A percentile compares a stretch with the other conserved stretches of the same genome.
These are phyloP conservation scores for Troides helena DNA, from an alignment of 2,888 invertebrate genomes.

Conservation along the genomic window DNA sequence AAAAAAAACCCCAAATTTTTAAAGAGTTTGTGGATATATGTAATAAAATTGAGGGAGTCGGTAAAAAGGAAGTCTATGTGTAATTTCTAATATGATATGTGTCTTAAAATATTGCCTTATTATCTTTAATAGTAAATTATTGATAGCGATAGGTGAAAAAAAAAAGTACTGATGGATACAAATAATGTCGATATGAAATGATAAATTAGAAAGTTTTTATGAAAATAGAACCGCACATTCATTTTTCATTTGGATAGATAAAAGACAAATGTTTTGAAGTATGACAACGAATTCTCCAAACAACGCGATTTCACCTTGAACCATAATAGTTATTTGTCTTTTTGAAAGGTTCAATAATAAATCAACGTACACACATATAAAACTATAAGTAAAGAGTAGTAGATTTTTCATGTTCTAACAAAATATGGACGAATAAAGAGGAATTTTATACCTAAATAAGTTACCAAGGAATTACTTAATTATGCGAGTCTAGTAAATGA, in stretches of 20 bases:
- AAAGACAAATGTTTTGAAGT: slow-evolving; percentile 26
- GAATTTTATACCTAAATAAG: background rate
- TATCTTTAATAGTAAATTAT: background rate
- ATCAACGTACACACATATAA: slow-evolving; percentile 6
- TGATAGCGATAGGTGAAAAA: background rate
- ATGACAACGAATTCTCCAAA: slow-evolving; percentile 25
- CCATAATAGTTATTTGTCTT: slow-evolving; percentile 28
- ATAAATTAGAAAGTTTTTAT: slow-evolving; percentile 3
- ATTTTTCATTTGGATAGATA: slow-evolving; percentile 24
- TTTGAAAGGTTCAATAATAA: slow-evolving; percentile 21
- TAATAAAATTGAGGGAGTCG: too few relatives aligned
- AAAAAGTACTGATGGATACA: too few relatives aligned
- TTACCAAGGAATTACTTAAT: background rate
- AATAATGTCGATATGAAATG: too few relatives aligned
- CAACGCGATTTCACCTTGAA: slow-evolving; percentile 24
- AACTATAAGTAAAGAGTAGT: slow-evolving; percentile 8
- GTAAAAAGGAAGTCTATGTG: too few relatives aligned
- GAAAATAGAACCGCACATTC: background rate
- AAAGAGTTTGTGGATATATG: too few relatives aligned
- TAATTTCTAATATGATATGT: too few relatives aligned
- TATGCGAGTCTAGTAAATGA: background rate
- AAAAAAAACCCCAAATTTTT: too few relatives aligned
- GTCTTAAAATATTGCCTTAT: too few relatives aligned
- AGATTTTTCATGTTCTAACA: slow-evolving; percentile 2
- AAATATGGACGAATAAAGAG: slow-evolving; percentile 3